Evolutionary conservation across 1,140 invertebrate genomes (phyloP).

Genomic region (Tigriopus japonicus): DNA sequence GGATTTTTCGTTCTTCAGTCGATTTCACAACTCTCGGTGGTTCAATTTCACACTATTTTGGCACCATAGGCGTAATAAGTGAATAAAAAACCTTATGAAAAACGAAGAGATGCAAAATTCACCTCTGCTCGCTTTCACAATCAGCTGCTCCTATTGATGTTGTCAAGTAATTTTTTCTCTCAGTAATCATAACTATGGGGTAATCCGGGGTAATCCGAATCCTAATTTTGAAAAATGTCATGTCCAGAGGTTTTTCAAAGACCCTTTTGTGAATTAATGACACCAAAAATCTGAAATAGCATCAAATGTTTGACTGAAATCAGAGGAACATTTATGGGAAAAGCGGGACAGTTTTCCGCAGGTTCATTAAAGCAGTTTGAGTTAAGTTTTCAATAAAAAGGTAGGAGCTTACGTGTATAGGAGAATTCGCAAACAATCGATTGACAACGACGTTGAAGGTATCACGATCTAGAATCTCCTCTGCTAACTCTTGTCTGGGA

Average conservation of each 20-base stretch:
- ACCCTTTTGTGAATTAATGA: background rate
- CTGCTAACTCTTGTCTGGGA: background rate
- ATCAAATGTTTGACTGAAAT: background rate
- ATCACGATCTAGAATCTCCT: background rate
- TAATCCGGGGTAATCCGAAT: no score
- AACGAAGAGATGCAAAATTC: no score
- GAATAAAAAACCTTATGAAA: no score
- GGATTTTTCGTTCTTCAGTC: no score
- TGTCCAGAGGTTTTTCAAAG: background rate
- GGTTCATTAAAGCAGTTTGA: background rate
- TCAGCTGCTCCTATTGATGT: no score
- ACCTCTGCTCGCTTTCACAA: no score
- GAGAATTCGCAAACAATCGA: background rate
- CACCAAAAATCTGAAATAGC: background rate
- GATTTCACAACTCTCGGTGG: no score
- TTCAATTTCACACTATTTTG: no score
- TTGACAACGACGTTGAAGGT: background rate
- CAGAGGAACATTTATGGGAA: background rate
- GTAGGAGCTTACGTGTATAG: background rate
- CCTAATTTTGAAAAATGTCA: background rate
- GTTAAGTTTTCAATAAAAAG: background rate
- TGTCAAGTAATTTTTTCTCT: no score
- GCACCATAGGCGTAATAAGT: no score
- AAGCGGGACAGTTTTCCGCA: background rate
- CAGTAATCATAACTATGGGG: no score